Evolutionary conservation across 1,140 invertebrate species (phyloP), one percentile per base, ranked within the genome.

Genomic region (Cydia pomonella): DNA sequence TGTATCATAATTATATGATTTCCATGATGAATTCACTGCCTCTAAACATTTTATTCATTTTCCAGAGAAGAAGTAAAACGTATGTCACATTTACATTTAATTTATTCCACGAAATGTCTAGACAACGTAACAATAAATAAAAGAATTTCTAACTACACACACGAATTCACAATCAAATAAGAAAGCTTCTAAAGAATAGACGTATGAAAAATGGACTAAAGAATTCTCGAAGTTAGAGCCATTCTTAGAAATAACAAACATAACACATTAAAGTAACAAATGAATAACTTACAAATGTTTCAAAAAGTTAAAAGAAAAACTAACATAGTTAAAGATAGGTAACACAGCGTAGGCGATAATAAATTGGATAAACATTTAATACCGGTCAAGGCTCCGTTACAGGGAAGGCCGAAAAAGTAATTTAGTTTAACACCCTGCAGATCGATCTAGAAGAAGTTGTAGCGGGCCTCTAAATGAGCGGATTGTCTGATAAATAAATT

Each of bases 401-500:
- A 3, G 64, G 64, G 64, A 69, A 69, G 64, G 64, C 64, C 64
- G 64, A 69, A 69, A 66, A 38, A 18, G 64, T 69, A 69, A 69
- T 69, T 69, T 69, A 69, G 64, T 69, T 69, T 41, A 69, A 69
- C 64, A 38, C 64, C 64, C 64, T 64, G 63, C 25, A 33, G 64
- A 69, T 74, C 41, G 75, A 73, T 76, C 75, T 77, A 25, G 74
- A 72, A 79, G 72, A 72, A 76, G 72, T 64, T 47, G 33, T 18
- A 53, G 69, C 27, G 64, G 74, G 77, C 78, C 69, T 76, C 62
- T 47, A 75, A 74, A 59, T 21, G 2, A 53, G 77, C 76, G 78
- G 21, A 38, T 53, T 5, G 16, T 18, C 16, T 9, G 1, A 38
- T 38, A 59, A 59, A 12, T 23, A 10, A 7, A 18, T 53, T 18